These are phyloP conservation scores for Trissolcus japonicus DNA, from an alignment of 2,888 invertebrate genomes.

Conservation along the genomic window DNA sequence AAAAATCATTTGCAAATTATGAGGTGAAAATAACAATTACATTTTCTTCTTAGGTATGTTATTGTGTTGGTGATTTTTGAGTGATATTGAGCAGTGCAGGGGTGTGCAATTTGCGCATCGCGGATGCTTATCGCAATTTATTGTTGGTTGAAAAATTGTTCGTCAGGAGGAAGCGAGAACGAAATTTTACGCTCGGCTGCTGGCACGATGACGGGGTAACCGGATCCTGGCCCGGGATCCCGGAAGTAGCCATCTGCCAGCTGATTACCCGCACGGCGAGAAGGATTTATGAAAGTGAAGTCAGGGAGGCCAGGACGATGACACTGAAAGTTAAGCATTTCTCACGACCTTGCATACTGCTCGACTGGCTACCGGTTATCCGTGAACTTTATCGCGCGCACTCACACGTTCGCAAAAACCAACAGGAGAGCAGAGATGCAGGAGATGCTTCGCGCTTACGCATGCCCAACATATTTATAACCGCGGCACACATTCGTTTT, in stretches of 20 bases:
- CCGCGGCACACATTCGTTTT: constrained; percentile 49
- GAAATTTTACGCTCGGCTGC: constrained; percentile 59
- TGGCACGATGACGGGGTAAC: constrained; percentile 54
- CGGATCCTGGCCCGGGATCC: constrained; percentile 58
- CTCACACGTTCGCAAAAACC: constrained; percentile 18
- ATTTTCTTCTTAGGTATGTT: too few species aligned
- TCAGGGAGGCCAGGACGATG: constrained; percentile 59
- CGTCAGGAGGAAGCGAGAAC: constrained; percentile 40
- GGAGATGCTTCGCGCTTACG: constrained; percentile 27
- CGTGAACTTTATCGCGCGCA: constrained; percentile 40
- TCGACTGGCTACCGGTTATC: constrained; percentile 59
- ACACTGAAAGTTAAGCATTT: constrained; percentile 64
- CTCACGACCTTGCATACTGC: constrained; percentile 65
- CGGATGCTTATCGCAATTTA: constrained; percentile 53
- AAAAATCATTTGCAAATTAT: too few species aligned
- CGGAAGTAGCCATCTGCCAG: constrained; percentile 55
- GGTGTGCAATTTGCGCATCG: constrained; percentile 45
- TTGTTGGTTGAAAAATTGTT: constrained; percentile 52
- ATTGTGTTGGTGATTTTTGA: constrained; percentile 30
- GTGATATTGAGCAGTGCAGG: constrained; percentile 48
- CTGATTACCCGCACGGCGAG: constrained; percentile 50
- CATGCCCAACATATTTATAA: constrained; percentile 37
- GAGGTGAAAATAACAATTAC: too few species aligned
- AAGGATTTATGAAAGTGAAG: constrained; percentile 60
- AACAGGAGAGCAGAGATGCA: constrained; percentile 1